Percentiles rank a stretch among this genome's conserved stretches.
These are phyloP conservation scores for Salpingus planirostris DNA, from an alignment of 2,888 invertebrate genomes.

Conservation along the genomic window DNA sequence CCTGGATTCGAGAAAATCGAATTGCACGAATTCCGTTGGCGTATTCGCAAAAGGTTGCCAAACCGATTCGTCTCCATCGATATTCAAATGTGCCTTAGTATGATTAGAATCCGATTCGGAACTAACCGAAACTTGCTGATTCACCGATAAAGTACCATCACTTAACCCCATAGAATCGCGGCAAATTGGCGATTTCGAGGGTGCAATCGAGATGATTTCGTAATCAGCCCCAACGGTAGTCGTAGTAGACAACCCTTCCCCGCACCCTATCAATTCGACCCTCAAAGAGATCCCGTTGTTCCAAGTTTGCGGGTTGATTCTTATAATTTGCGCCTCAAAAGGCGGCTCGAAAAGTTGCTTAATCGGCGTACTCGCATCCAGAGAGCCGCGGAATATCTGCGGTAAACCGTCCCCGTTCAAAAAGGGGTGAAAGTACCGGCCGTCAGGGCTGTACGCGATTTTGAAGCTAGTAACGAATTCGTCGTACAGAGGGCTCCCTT, in stretches of 20 bases:
- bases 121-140: constrained; percentile 60
- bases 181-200: constrained; percentile 43
- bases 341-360: constrained; percentile 61
- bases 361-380: constrained; percentile 34
- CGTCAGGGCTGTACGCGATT: constrained; percentile 62
- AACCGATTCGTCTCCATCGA: constrained; percentile 44
- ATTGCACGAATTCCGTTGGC: constrained; percentile 62
- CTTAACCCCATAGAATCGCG: constrained; percentile 66
- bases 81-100: constrained; percentile 40
- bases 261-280: constrained; percentile 69
- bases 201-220: constrained; percentile 15
- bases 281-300: constrained; percentile 54
- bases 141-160: constrained; percentile 47
- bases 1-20: constrained; percentile 67
- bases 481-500: constrained; percentile 59
- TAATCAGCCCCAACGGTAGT: constrained; percentile 8
- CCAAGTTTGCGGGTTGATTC: constrained; percentile 69
- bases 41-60: constrained; percentile 63
- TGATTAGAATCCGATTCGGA: constrained; percentile 42
- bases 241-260: constrained; percentile 21
- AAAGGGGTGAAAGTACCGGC: constrained; percentile 34
- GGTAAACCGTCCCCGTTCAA: constrained; percentile 41
- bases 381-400: constrained; percentile 51
- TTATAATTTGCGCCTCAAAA: constrained; percentile 63
- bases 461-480: constrained; percentile 73